phyloP scores from a whole-genome alignment of 2,113 vertebrate genomes.

The Regulus satrapa region DNA sequence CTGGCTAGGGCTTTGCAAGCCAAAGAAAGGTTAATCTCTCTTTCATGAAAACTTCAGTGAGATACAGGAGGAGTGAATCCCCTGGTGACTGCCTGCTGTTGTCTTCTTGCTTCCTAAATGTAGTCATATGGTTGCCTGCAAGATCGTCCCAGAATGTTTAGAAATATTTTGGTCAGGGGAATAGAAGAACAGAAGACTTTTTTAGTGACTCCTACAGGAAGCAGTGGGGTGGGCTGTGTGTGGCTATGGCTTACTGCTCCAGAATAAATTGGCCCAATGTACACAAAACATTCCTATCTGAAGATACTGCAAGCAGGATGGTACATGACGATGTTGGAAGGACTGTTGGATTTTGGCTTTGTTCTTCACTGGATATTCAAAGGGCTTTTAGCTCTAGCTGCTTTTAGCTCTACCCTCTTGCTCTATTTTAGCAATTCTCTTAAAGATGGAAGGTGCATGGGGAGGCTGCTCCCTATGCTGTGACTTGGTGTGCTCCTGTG shows the following conservation, averaged over 20 bases:
- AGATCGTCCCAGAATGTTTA: neutral
- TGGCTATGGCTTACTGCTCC: conserved; percentile 32
- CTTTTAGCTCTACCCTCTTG: neutral
- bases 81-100: neutral
- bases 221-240: neutral
- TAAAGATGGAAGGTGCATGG: neutral
- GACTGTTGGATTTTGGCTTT: neutral
- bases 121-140: neutral
- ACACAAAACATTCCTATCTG: conserved; percentile 52
- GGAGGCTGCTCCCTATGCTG: neutral
- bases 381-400: neutral
- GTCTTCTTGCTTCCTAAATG: neutral
- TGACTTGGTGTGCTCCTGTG: neutral
- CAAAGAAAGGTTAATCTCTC: conserved; percentile 7
- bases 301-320: conserved; percentile 22
- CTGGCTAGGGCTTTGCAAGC: neutral
- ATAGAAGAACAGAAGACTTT: conserved; percentile 2
- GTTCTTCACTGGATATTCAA: neutral
- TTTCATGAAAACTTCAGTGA: neutral
- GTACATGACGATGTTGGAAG: neutral
- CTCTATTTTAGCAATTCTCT: neutral
- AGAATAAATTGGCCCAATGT: neutral
- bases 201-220: conserved; percentile 52
- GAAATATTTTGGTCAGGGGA: conserved; percentile 24
- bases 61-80: neutral